Base-by-base conservation (phyloP, 1,140 invertebrate genomes). In the Oryzaephilus surinamensis region DNA sequence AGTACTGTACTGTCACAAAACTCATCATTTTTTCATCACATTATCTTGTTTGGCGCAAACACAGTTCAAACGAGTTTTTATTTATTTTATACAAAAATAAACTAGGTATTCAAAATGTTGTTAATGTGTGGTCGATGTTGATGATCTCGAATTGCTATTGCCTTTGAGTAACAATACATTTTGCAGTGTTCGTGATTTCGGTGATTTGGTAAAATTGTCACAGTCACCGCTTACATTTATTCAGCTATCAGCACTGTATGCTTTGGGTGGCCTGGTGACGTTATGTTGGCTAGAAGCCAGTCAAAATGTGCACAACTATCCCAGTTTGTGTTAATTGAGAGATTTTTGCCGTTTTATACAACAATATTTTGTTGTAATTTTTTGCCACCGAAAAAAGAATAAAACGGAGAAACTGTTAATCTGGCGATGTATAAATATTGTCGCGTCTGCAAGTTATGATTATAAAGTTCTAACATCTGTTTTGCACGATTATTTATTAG, bases 261-360 rank as follows among this genome's bases (percentile, higher is more conserved):
- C 17, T 34, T 44, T 55, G 54, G 54, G 54, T 55, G 54, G 54
- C 45, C 54, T 35, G 41, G 39, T 37, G 39, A 17, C 26, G 37
- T 7, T 38, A 39, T 39, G 24, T 48, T 50, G 53, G 51, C 51
- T 3, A 12, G 4, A n/a, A 19, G 49, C 50, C 50, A 54, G 37
- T 38, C 39, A 46, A 44, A n/a, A n/a, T n/a, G n/a, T n/a, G n/a
- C n/a, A n/a, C n/a, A n/a, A n/a, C n/a, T n/a, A n/a, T n/a, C n/a
- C n/a, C n/a, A n/a, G n/a, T n/a, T n/a, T 37, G 41, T 46, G 50
- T 55, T 59, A 59, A 59, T 59, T 59, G 54, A 59, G 55, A 54
- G 54, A 57, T 57, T n/a, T n/a, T n/a, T 48, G 57, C 49, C 46
- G 46, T 51, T 53, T 45, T 46, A 45, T 43, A n/a, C 41, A 46